Evolutionary conservation across 2,888 invertebrate genomes (phyloP).

Genomic region (Phaedon cochleariae): DNA sequence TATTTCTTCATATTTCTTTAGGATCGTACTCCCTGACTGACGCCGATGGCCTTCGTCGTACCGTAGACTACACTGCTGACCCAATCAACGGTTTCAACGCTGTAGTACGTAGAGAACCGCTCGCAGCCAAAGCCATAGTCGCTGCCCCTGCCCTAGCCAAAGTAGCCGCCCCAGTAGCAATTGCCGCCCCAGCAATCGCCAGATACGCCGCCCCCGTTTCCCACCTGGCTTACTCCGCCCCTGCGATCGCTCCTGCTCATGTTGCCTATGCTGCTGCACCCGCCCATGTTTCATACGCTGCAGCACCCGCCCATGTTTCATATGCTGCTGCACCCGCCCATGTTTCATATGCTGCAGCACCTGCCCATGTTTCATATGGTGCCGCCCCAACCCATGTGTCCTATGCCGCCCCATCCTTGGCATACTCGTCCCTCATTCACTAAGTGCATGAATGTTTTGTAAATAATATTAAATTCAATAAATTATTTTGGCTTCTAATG

Average conservation of each 20-base stretch:
- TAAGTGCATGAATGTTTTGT: constrained; percentile 1
- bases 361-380: constrained; percentile 40
- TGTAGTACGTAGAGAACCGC: constrained; percentile 63
- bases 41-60: constrained; percentile 71
- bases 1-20: no score
- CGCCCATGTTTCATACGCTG: constrained; percentile 7
- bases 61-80: constrained; percentile 69
- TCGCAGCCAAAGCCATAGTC: constrained; percentile 34
- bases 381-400: constrained; percentile 23
- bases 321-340: constrained; percentile 32
- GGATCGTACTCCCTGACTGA: constrained; percentile 66
- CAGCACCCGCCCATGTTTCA: constrained; percentile 50
- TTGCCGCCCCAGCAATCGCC: constrained; percentile 31
- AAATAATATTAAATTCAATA: neutral
- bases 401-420: constrained; percentile 33
- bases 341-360: constrained; percentile 39
- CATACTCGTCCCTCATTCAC: constrained; percentile 38
- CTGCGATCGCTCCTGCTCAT: constrained; percentile 17
- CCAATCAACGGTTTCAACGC: constrained; percentile 67
- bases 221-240: constrained; percentile 33
- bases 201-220: constrained; percentile 44
- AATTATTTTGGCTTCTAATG: neutral
- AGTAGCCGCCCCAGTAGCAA: constrained; percentile 17
- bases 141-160: constrained; percentile 27
- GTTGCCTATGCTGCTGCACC: constrained; percentile 32